A percentile compares a stretch with the other conserved stretches of the same genome.
Evolutionary conservation across 2,888 invertebrate species (phyloP).

Genomic region (Gryllus longicercus): DNA sequence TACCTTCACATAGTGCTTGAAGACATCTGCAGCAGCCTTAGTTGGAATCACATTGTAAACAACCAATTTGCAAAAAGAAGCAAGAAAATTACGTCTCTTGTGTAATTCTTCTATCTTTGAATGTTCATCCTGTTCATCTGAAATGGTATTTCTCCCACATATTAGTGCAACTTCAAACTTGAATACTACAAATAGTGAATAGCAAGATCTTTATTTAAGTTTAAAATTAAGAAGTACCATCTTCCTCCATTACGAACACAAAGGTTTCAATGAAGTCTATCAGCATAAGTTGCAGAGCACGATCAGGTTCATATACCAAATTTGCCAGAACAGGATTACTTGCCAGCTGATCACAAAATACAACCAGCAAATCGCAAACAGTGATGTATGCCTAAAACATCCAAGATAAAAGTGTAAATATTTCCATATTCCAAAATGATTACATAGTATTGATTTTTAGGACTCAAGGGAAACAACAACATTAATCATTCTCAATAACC

Average conservation of each 20-base stretch:
- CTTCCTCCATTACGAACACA: constrained; percentile 90
- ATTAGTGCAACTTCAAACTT: too few relatives aligned
- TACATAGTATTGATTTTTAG: too few relatives aligned
- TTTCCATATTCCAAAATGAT: too few relatives aligned
- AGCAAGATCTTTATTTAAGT: too few relatives aligned
- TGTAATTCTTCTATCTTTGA: constrained; percentile 95
- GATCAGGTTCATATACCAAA: constrained; percentile 78
- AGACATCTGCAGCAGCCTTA: constrained; percentile 86
- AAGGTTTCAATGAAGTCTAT: constrained; percentile 89
- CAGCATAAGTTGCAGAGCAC: constrained; percentile 72
- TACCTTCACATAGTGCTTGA: constrained; percentile 95
- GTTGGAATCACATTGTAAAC: constrained; percentile 96
- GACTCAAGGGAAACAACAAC: too few relatives aligned
- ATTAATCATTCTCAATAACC: too few relatives aligned
- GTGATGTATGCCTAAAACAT: constrained; percentile 76
- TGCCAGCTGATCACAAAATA: constrained; percentile 81
- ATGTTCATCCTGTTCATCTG: constrained; percentile 88
- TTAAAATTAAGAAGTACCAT: constrained; percentile 55
- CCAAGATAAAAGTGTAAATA: too few relatives aligned
- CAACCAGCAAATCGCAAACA: constrained; percentile 91
- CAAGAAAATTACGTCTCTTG: constrained; percentile 91
- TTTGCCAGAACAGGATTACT: constrained; percentile 46
- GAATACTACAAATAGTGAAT: too few relatives aligned
- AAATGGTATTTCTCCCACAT: background rate
- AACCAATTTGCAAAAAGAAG: constrained; percentile 95